These are phyloP conservation scores for Lordiphosa fenestrarum DNA, from an alignment of 2,888 invertebrate species.

Conservation along the genomic window DNA sequence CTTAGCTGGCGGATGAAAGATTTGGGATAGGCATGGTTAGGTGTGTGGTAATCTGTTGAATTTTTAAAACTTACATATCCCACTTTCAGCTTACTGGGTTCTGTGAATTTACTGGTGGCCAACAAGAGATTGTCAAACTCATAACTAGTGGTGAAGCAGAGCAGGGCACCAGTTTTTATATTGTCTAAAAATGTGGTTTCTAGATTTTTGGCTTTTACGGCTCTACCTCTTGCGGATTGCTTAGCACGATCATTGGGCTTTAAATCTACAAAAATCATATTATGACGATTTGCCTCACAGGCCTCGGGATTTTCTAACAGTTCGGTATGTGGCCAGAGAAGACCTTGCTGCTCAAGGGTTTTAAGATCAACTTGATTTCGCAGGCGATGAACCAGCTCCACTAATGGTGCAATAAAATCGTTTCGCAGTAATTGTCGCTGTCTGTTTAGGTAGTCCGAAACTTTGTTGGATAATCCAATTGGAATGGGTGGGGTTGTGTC, in stretches of 20 bases:
- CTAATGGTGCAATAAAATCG: constrained; percentile 88
- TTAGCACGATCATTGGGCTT: constrained; percentile 10
- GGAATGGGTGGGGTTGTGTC: constrained; percentile 82
- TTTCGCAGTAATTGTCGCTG: constrained; percentile 89
- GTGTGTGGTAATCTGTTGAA: neutral
- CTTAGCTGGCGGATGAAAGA: constrained; percentile 57
- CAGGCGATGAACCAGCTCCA: constrained; percentile 80
- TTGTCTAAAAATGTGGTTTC: constrained; percentile 25
- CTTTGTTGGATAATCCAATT: neutral
- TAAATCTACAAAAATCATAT: constrained; percentile 70
- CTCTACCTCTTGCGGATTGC: neutral
- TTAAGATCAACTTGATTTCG: constrained; percentile 6
- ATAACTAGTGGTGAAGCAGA: constrained; percentile 85
- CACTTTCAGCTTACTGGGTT: constrained; percentile 81
- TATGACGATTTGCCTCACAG: constrained; percentile 56
- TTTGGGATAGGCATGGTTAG: too few relatives aligned
- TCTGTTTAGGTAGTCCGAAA: constrained; percentile 86
- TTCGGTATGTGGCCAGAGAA: constrained; percentile 49
- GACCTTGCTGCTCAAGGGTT: constrained; percentile 15
- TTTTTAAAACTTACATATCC: constrained; percentile 82
- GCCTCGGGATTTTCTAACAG: constrained; percentile 69
- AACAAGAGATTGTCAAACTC: constrained; percentile 86
- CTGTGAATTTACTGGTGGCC: constrained; percentile 85
- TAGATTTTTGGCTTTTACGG: neutral
- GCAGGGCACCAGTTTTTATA: constrained; percentile 83